These are phyloP conservation scores for Nipponacmea schrenckii DNA, from an alignment of 2,888 invertebrate genomes.

Conservation along the genomic window DNA sequence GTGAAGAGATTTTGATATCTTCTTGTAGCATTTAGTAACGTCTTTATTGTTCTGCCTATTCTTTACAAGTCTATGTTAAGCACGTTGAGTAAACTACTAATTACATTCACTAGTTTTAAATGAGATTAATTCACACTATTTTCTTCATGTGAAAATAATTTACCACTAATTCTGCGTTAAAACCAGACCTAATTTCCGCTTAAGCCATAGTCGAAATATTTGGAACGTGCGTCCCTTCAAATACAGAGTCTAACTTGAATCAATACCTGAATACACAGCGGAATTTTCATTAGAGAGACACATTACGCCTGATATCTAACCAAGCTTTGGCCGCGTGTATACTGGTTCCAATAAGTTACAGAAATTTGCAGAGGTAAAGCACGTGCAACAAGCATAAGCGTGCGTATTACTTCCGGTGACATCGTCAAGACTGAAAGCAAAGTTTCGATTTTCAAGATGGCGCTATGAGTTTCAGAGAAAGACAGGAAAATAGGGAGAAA, in stretches of 20 bases:
- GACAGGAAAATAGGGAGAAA: conserved; percentile 12
- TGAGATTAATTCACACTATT: conserved; percentile 2
- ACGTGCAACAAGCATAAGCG: conserved; percentile 6
- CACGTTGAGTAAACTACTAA: conserved; percentile 6
- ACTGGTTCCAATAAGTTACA: conserved; percentile 3
- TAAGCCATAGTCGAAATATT: not conserved
- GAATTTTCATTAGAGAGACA: conserved; percentile 4
- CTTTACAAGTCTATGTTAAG: not conserved
- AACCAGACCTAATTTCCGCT: conserved; percentile 5
- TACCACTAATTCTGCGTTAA: not conserved
- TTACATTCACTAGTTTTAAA: conserved; percentile 4
- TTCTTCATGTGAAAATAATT: conserved; percentile 2
- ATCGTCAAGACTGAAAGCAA: conserved; percentile 1
- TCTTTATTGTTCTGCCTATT: not conserved
- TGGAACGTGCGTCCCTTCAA: not conserved
- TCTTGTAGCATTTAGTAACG: conserved; percentile 2
- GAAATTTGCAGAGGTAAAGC: not conserved
- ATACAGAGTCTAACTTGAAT: not conserved
- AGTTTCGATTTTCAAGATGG: conserved; percentile 15
- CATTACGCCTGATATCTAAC: not conserved
- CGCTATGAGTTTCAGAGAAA: conserved; percentile 16
- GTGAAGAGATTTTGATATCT: not conserved
- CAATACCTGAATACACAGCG: not conserved
- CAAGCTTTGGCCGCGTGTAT: not conserved
- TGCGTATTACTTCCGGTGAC: conserved; percentile 2